phyloP scores from a whole-genome alignment of 2,797 vertebrate genomes.

The Mallotus villosus region DNA sequence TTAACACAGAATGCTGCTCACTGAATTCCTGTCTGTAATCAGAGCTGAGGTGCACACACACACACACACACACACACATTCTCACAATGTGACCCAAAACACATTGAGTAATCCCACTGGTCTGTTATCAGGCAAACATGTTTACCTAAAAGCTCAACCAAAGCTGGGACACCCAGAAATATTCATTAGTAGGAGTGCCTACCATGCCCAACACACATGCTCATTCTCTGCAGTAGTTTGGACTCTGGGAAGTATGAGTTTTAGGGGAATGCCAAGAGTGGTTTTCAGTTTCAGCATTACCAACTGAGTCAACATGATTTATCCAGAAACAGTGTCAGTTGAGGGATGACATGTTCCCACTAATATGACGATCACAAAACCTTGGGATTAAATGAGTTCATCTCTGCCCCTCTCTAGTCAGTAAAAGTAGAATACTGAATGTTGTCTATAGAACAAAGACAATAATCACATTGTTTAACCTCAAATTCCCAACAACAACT shows the following conservation, averaged over 20 bases:
- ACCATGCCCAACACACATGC: background rate
- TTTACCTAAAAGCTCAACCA: background rate
- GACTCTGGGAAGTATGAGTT: background rate
- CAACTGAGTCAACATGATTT: background rate
- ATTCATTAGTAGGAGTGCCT: background rate
- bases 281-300: background rate
- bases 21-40: constrained; percentile 10
- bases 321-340: background rate
- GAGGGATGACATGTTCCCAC: background rate
- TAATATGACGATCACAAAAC: background rate
- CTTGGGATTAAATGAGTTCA: constrained; percentile 18
- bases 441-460: background rate
- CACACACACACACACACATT: constrained; percentile 2
- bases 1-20: background rate
- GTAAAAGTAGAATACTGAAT: background rate
- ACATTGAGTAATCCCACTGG: background rate
- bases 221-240: background rate
- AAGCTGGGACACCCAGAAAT: background rate
- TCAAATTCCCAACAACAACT: background rate
- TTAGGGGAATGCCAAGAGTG: background rate
- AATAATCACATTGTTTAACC: background rate
- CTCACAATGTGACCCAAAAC: background rate
- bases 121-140: constrained; percentile 6
- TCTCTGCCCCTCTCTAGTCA: constrained; percentile 20
- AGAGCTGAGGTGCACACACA: constrained; percentile 3